Base-by-base conservation (phyloP, 2,888 invertebrate species). In the Cepaea hortensis region DNA sequence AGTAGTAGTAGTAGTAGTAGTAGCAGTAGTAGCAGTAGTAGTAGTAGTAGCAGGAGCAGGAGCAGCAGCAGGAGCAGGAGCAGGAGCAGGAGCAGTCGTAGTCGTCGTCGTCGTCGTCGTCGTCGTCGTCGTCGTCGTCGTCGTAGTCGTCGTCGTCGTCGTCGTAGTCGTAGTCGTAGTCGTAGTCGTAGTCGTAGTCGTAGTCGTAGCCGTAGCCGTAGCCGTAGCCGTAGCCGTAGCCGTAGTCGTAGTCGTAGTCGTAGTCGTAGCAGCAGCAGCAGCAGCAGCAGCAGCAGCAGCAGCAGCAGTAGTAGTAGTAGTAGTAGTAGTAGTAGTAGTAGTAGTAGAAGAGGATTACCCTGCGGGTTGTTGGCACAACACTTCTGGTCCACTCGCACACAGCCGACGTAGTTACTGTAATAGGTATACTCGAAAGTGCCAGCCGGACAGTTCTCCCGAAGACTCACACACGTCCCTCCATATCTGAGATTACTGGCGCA, bases 341-440 rank as follows among this genome's bases (percentile, higher is more conserved):
- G 55, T 2, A 55, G 55, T 55, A 55, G 6, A 0, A 55, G 11
- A 55, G 11, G 7, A 55, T 6, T 73, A 83, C 83, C 72, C 61
- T 23, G 35, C 3, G 23, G 15, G 7, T 73, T 61, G 81, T 23
- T 72, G 5, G 81, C 82, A 73, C 82, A 82, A 23, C 82, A 82
- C 15, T 73, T 82, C 72, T 61, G 55, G 72, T 70, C 61, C 23
- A 82, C 55, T 3, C 68, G 35, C 3, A 23, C 4, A 65, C 82
- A 82, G 6, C 82, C 82, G 4, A 82, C 11, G 20, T 82, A 82
- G 61, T 82, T 82, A 55, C 82, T 72, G 50, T 61, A 82, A 7
- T 0, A n/a, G 7, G 50, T 23, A 50, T 46, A 82, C 0, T n/a
- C 72, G 18, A 46, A 72, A 1, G 82, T 35, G 6, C 61, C 73